Conservation (phyloP, 2,113 vertebrate genomes). For the Tenrec ecaudatus region DNA sequence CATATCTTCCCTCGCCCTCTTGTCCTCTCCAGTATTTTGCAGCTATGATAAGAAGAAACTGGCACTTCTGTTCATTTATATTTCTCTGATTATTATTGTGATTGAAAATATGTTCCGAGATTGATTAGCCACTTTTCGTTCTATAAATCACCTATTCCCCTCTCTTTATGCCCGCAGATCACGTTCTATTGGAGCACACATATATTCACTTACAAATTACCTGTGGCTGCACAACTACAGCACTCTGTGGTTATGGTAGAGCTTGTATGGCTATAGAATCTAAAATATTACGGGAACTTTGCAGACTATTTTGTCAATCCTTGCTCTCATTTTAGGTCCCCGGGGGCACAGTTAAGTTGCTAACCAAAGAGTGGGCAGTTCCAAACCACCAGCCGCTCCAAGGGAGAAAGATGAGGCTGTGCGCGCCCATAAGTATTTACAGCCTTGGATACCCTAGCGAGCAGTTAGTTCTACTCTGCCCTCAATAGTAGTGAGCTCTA, state of each 20-base stretch:
- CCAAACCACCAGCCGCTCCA: too few relatives aligned
- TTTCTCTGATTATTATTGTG: slow-evolving; percentile 40
- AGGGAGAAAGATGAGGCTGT: too few relatives aligned
- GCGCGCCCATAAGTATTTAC: too few relatives aligned
- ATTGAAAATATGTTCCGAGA: slow-evolving; percentile 11
- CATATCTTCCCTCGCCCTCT: background rate
- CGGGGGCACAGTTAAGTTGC: too few relatives aligned
- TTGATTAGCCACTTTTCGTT: background rate
- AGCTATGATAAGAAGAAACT: background rate
- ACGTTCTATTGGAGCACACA: slow-evolving; percentile 1
- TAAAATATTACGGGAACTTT: background rate
- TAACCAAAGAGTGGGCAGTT: too few relatives aligned
- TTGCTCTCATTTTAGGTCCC: background rate
- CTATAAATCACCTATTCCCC: background rate
- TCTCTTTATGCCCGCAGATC: background rate
- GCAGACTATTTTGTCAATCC: background rate
- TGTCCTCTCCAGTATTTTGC: background rate
- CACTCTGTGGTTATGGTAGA: background rate
- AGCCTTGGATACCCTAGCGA: too few relatives aligned
- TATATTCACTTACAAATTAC: background rate
- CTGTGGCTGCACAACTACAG: background rate
- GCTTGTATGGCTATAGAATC: background rate
- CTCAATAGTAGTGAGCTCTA: too few relatives aligned
- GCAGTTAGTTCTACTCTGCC: too few relatives aligned
- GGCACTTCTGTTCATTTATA: background rate